A percentile compares a stretch with the other conserved stretches of the same genome.
phyloP scores from a whole-genome alignment of 2,888 invertebrate genomes.

The Rapana venosa region DNA sequence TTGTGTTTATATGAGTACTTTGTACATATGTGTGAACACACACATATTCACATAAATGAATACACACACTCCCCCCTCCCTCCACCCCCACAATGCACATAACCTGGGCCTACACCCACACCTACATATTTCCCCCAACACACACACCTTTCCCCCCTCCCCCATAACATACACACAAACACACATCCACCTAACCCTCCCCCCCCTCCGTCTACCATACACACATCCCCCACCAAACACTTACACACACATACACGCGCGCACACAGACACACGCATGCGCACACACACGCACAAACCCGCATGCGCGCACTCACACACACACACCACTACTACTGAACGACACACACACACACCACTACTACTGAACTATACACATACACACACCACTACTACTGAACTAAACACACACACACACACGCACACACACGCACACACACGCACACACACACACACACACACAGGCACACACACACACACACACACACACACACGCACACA shows the following conservation, averaged over 20 bases:
- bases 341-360: neutral
- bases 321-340: neutral
- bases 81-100: too few species aligned
- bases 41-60: too few species aligned
- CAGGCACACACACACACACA: slow-evolving; percentile 52
- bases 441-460: neutral
- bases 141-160: too few species aligned
- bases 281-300: neutral
- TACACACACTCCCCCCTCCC: too few species aligned
- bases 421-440: neutral
- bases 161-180: neutral
- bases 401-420: neutral
- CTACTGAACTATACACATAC: neutral
- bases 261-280: neutral
- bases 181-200: neutral
- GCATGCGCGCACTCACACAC: neutral
- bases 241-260: neutral
- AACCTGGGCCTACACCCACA: too few species aligned
- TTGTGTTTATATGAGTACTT: too few species aligned
- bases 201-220: neutral
- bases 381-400: too few species aligned
- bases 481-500: slow-evolving; percentile 54
- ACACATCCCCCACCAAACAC: neutral
- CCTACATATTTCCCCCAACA: too few species aligned
- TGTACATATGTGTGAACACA: too few species aligned